Evolutionary conservation across 2,113 vertebrate genomes (phyloP).

Genomic region (Platichthys flesus): DNA sequence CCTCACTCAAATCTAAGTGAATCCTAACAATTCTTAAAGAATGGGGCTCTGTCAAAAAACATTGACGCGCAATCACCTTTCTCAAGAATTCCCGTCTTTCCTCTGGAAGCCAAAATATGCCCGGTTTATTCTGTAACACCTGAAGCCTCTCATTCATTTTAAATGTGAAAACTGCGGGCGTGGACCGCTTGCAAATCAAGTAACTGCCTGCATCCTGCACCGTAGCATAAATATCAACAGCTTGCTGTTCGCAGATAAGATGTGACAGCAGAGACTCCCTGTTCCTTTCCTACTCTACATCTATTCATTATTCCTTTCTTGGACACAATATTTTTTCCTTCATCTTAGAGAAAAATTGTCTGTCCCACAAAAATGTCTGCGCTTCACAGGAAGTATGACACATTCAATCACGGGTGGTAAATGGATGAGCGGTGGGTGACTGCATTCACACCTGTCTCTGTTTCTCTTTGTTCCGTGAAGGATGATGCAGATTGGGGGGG

Average conservation of each 20-base stretch:
- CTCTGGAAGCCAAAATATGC: neutral
- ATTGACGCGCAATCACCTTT: conserved; percentile 18
- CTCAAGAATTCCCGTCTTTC: conserved; percentile 21
- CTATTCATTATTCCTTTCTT: conserved; percentile 36
- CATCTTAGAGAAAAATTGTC: conserved; percentile 26
- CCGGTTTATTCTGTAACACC: conserved; percentile 9
- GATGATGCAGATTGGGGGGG: conserved; percentile 24
- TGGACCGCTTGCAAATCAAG: conserved; percentile 9
- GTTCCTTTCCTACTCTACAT: conserved; percentile 25
- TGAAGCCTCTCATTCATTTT: conserved; percentile 29
- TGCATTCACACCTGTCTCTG: conserved; percentile 33
- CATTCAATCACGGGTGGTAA: conserved; percentile 36
- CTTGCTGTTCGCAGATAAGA: conserved; percentile 29
- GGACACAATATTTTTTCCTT: conserved; percentile 13
- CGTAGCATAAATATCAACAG: conserved; percentile 33
- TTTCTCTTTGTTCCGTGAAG: conserved; percentile 8
- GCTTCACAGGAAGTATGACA: conserved; percentile 33
- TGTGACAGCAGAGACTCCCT: neutral
- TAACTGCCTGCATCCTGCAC: conserved; percentile 22
- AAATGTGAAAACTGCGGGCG: neutral
- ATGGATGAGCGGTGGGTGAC: conserved; percentile 12
- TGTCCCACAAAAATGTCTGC: conserved; percentile 24
- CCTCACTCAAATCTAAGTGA: conserved; percentile 22
- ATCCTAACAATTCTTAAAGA: conserved; percentile 36
- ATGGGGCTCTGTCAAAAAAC: conserved; percentile 27